Evolutionary conservation across 1,140 invertebrate species (phyloP).

Genomic region (Contarinia nasturtii): DNA sequence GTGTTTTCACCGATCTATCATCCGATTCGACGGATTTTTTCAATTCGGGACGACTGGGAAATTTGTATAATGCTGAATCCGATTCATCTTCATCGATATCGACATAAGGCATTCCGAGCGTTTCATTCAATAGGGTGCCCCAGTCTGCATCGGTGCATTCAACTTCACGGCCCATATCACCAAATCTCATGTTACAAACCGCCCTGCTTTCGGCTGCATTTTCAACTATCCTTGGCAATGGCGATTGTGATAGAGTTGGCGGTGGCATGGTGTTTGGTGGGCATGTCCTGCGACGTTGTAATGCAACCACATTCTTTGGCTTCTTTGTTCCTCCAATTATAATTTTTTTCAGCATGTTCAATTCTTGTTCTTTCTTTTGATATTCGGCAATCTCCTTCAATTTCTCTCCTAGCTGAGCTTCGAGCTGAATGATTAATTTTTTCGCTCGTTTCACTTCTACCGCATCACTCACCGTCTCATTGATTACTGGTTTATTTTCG

Average conservation of each 20-base stretch:
- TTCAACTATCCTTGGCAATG: background rate
- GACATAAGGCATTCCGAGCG: no score
- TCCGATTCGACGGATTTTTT: no score
- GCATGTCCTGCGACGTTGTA: background rate
- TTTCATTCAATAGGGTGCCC: no score
- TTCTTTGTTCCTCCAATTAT: background rate
- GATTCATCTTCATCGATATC: no score
- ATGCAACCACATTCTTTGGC: no score
- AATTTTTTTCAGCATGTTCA: background rate
- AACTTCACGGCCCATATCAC: background rate
- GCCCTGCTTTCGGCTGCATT: background rate
- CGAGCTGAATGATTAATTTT: conserved; percentile 23
- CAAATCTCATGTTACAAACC: background rate
- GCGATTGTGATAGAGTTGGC: background rate
- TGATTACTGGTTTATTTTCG: conserved; percentile 49
- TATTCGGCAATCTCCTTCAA: conserved; percentile 10
- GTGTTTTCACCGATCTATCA: no score
- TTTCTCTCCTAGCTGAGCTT: conserved; percentile 26
- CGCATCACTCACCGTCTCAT: conserved; percentile 42
- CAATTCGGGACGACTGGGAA: no score
- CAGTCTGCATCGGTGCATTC: no score
- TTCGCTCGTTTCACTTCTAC: conserved; percentile 39
- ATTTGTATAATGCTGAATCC: no score
- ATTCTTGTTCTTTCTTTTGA: background rate
- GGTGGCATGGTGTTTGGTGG: no score